Base-by-base conservation (phyloP, 1,140 invertebrate species). In the Nixonia krombeini region DNA sequence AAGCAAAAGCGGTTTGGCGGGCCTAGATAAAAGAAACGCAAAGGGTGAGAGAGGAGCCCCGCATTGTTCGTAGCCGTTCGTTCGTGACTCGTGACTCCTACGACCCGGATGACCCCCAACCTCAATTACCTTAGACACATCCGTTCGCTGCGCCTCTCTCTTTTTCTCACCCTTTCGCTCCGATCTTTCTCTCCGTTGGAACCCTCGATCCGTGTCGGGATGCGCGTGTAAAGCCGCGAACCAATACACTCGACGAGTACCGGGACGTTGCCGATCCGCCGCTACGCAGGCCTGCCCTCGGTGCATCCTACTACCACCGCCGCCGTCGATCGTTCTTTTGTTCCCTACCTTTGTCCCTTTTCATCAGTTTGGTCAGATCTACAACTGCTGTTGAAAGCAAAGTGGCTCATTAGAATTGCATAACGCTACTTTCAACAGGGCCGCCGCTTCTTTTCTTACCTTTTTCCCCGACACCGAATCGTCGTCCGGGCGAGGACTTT, bases 41-140 rank as follows among this genome's bases (percentile, higher is more conserved):
- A 59, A 56, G 53, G 31, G 63, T 55, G 51, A 56, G 21, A 7
- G 12, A 28, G 47, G 41, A 71, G 50, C 57, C 67, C 47, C 44
- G 79, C 73, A 83, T 83, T 83, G 81, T 83, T 83, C 80, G 79
- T 74, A 74, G 75, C 76, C 81, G 80, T 71, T 84, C 79, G 78
- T 75, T 84, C 81, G 81, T 83, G 81, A 83, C 81, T 83, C 81
- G 81, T 82, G 79, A 84, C 79, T 84, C 79, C 72, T 81, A 57
- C 75, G 79, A 84, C 82, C 82, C 74, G 73, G 75, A 78, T 84
- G 81, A 84, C 80, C 80, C 79, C 75, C 78, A 82, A 77, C 82
- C 80, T 82, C 82, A 83, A 84, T 84, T 84, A 84, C 80, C 78
- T 82, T 79, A 78, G 80, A 82, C 81, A 84, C 77, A 84, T 84